Percentiles rank a stretch among this genome's conserved stretches.
phyloP scores from a whole-genome alignment of 2,888 invertebrate species.

The Ashinkailepas kermadecensis region DNA sequence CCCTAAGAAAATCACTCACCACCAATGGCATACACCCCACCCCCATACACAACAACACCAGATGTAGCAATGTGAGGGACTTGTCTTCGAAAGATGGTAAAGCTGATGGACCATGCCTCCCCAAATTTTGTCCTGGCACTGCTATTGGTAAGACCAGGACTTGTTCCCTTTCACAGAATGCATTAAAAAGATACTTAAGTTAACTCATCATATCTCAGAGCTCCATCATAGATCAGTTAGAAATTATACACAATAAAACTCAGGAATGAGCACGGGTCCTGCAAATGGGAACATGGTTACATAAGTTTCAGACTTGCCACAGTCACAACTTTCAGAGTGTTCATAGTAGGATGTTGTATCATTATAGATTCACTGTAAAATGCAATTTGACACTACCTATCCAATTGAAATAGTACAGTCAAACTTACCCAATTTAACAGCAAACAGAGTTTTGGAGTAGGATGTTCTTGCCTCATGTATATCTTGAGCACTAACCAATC shows the following conservation, averaged over 20 bases:
- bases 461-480: background rate
- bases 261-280: background rate
- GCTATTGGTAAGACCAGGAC: too few relatives aligned
- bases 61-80: too few relatives aligned
- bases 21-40: too few relatives aligned
- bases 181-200: too few relatives aligned
- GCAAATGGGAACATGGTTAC: background rate
- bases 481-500: background rate
- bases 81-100: too few relatives aligned
- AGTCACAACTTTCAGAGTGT: background rate
- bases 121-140: too few relatives aligned
- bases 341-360: background rate
- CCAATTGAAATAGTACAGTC: background rate
- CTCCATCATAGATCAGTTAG: background rate
- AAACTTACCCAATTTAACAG: slow-evolving; percentile 1
- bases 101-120: too few relatives aligned
- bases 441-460: background rate
- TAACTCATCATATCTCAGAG: background rate
- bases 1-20: too few relatives aligned
- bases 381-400: background rate
- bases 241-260: background rate
- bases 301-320: background rate
- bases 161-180: too few relatives aligned
- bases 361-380: background rate
- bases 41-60: too few relatives aligned